phyloP scores from a whole-genome alignment of 2,888 invertebrate species.

The Ochropleura leucogaster region DNA sequence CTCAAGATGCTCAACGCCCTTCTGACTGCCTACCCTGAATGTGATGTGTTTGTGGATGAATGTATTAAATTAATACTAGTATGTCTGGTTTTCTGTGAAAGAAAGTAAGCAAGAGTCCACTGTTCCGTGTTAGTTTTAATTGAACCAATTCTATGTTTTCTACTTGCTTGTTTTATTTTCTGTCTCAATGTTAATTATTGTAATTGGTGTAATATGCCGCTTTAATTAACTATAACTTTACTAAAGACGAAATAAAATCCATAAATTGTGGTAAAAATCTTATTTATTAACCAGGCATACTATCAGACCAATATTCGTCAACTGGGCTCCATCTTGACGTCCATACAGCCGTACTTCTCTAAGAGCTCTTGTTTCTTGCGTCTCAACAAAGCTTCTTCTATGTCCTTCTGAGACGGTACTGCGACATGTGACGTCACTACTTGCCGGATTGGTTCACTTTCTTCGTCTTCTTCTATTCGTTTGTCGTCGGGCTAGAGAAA shows the following conservation, averaged over 20 bases:
- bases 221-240: no score
- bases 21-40: no score
- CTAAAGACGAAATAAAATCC: not conserved
- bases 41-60: no score
- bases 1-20: no score
- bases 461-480: constrained; percentile 79
- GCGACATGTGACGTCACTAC: constrained; percentile 93
- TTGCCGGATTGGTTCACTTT: constrained; percentile 66
- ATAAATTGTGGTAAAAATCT: not conserved
- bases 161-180: no score
- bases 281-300: constrained; percentile 48
- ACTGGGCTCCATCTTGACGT: constrained; percentile 84
- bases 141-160: no score
- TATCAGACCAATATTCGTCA: constrained; percentile 68
- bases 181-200: no score
- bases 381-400: constrained; percentile 97
- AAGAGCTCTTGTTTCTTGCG: constrained; percentile 98
- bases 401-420: constrained; percentile 98
- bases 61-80: no score
- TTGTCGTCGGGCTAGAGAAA: constrained; percentile 84
- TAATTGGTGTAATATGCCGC: no score
- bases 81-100: no score
- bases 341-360: constrained; percentile 93
- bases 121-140: no score
- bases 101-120: no score